Conservation (phyloP, 2,797 vertebrate species). For the Dicrostonyx torquatus region DNA sequence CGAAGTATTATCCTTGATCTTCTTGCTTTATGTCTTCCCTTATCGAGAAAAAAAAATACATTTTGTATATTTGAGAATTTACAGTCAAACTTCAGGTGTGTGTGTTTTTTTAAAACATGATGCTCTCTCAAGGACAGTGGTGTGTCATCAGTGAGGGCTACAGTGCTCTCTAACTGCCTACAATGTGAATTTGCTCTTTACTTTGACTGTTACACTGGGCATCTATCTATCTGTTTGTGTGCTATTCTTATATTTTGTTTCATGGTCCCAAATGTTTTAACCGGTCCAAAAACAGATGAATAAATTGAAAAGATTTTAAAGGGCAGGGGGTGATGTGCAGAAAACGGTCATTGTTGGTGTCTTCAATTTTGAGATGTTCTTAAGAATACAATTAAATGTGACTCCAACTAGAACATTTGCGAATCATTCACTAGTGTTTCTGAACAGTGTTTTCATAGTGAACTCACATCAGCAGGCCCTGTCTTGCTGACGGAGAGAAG, state of each 20-base stretch:
- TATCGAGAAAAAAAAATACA: not conserved
- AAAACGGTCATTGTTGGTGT: not conserved
- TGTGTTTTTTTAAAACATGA: not conserved
- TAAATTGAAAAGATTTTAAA: not conserved
- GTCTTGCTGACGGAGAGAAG: not conserved
- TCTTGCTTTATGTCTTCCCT: not conserved
- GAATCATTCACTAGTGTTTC: not conserved
- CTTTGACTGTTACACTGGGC: not conserved
- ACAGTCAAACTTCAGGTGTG: not conserved
- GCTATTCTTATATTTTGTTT: not conserved
- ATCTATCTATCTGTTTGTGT: not conserved
- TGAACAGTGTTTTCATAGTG: constrained; percentile 11
- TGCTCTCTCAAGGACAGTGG: not conserved
- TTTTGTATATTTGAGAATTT: constrained; percentile 13
- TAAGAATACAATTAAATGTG: not conserved
- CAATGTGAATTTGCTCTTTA: not conserved
- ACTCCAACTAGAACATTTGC: not conserved
- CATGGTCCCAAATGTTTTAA: not conserved
- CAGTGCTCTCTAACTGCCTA: not conserved
- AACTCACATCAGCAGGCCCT: not conserved
- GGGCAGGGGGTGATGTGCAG: not conserved
- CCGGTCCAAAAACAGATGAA: not conserved
- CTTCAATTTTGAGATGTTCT: constrained; percentile 16
- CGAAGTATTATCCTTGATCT: not conserved
- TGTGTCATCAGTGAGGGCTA: not conserved